Base-by-base conservation (phyloP, 2,113 vertebrate genomes). In the Pluvianellus socialis region DNA sequence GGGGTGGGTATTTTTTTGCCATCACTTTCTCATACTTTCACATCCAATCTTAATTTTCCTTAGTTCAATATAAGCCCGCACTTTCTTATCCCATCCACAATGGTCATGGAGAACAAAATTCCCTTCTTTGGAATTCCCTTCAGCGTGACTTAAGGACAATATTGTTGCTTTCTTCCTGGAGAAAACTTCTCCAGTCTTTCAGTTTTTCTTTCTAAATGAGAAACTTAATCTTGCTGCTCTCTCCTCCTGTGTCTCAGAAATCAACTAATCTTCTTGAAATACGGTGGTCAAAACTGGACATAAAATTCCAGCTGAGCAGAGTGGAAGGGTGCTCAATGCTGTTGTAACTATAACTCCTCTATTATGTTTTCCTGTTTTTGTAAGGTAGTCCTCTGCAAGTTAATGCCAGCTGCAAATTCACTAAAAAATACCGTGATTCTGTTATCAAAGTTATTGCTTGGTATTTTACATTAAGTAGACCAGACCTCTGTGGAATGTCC, bases 21-120 rank as follows among this genome's bases (percentile, higher is more conserved):
- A 8, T 72, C 0, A 1, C 6, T 18, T 52, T 65, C 14, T 59
- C 26, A 9, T 5, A 44, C 6, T 73, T 86, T n/a, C 13, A 33
- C 11, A 4, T 44, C 30, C 35, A 40, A 2, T 86, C 40, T 76
- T 85, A 52, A 27, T 86, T 94, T 92, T 93, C 38, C 11, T 5
- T 27, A 14, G 76, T 71, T 87, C 44, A 26, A 3, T 88, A n/a
- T 44, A 72, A 82, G 7, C 18, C 26, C 58, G 4, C 17, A 86
- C 14, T 72, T 88, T 83, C 35, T 88, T 82, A 45, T 8, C 24
- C 16, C 28, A 38, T 62, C n/a, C 8, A 4, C 55, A 42, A 0
- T 11, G 24, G 14, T 45, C 19, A 21, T 12, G 32, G 33, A 73
- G 26, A 65, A 12, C 44, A 68, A 10, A 0, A 0, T 50, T 53